phyloP scores from a whole-genome alignment of 2,797 vertebrate species.

The Onychomys torridus region DNA sequence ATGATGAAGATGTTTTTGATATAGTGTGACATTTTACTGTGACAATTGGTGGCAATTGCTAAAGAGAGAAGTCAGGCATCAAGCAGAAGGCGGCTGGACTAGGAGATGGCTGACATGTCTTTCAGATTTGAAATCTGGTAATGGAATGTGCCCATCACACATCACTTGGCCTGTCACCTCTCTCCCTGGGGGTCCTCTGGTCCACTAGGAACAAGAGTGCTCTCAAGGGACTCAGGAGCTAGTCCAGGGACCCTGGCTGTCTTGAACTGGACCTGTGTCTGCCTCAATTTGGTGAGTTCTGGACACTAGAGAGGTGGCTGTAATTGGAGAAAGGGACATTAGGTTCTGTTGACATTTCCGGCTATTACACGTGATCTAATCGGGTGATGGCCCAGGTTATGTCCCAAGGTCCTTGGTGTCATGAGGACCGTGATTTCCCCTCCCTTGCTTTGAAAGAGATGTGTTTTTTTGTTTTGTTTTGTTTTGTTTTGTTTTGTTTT shows the following conservation, averaged over 20 bases:
- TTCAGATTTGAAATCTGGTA: not conserved
- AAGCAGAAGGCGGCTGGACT: not conserved
- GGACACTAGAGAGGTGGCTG: not conserved
- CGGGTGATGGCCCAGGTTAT: not conserved
- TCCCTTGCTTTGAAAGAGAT: not conserved
- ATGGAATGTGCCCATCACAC: not conserved
- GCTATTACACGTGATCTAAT: not conserved
- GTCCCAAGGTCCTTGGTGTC: not conserved
- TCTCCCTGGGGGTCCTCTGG: not conserved
- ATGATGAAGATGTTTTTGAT: not conserved
- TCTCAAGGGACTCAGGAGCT: not conserved
- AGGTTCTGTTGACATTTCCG: not conserved
- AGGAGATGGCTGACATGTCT: not conserved
- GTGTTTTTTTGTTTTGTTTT: no score
- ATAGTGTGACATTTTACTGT: not conserved
- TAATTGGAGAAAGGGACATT: not conserved
- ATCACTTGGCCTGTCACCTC: not conserved
- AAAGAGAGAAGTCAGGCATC: not conserved
- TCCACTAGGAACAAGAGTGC: not conserved
- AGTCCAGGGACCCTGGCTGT: not conserved
- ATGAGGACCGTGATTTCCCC: not conserved
- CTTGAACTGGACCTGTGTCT: not conserved
- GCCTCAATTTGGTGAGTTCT: not conserved
- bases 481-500: no score
- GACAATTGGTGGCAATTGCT: no score